phyloP scores from a whole-genome alignment of 2,888 invertebrate genomes.

The Chironomus riparius region DNA sequence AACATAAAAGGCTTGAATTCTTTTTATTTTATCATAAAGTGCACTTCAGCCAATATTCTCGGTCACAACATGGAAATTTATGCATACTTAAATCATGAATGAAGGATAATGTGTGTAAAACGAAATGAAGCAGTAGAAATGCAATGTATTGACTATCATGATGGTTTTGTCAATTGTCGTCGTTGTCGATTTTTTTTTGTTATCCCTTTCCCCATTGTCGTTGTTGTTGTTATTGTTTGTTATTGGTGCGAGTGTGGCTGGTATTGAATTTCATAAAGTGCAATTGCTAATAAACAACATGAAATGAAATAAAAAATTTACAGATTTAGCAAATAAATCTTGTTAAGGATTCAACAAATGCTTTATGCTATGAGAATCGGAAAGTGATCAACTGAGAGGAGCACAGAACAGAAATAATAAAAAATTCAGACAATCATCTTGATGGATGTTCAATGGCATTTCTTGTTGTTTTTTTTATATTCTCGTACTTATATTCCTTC shows the following conservation, averaged over 20 bases:
- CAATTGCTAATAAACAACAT: not conserved
- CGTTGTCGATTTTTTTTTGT: too few relatives aligned
- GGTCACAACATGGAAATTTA: constrained; percentile 20
- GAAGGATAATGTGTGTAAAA: not conserved
- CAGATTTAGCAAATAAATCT: not conserved
- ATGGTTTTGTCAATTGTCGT: not conserved
- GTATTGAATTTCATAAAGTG: not conserved
- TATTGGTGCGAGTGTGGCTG: not conserved
- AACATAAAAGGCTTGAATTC: too few relatives aligned
- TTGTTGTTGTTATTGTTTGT: not conserved
- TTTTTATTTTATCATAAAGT: not conserved
- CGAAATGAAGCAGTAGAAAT: not conserved
- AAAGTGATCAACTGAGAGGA: not conserved
- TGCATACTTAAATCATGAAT: constrained; percentile 11
- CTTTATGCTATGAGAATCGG: not conserved
- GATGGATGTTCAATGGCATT: constrained; percentile 1
- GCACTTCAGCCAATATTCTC: constrained; percentile 12
- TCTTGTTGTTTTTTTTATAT: not conserved
- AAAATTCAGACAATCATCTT: constrained; percentile 10
- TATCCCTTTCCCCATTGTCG: too few relatives aligned
- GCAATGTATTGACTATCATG: not conserved
- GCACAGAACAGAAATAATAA: not conserved
- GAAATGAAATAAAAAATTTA: not conserved
- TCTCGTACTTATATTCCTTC: not conserved
- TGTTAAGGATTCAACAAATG: not conserved